A percentile compares a stretch with the other conserved stretches of the same genome.
Evolutionary conservation across 2,797 vertebrate species (phyloP).

Genomic region (Toxotes lorentzi): DNA sequence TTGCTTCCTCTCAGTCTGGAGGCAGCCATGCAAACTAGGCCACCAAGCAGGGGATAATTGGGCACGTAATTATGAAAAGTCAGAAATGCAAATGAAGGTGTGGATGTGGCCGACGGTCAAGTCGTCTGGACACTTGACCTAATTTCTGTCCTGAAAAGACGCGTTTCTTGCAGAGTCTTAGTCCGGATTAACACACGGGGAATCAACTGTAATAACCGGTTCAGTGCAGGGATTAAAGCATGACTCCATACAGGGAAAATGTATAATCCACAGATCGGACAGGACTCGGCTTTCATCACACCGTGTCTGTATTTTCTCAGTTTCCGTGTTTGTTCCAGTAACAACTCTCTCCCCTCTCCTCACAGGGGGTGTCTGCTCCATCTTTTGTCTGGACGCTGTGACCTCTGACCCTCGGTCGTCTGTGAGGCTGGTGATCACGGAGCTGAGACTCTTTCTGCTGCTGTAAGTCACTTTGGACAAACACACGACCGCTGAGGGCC

Average conservation of each 20-base stretch:
- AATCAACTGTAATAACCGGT: conserved; percentile 75
- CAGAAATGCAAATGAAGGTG: conserved; percentile 84
- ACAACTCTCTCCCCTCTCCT: conserved; percentile 23
- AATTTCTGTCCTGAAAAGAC: conserved; percentile 80
- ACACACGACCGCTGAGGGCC: too few species aligned
- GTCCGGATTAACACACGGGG: conserved; percentile 79
- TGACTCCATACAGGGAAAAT: conserved; percentile 73
- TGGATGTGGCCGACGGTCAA: conserved; percentile 73
- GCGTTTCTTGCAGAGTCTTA: conserved; percentile 77
- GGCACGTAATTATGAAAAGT: conserved; percentile 84
- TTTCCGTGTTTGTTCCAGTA: conserved; percentile 17
- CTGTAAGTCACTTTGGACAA: conserved; percentile 12
- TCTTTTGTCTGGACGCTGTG: conserved; percentile 37
- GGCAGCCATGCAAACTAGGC: conserved; percentile 80
- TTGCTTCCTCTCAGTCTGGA: conserved; percentile 47
- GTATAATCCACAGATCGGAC: conserved; percentile 64
- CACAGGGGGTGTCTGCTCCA: background rate
- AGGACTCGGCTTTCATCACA: conserved; percentile 30
- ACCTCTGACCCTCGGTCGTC: conserved; percentile 38
- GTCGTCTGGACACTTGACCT: conserved; percentile 86
- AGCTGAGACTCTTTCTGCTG: conserved; percentile 24
- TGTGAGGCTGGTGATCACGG: background rate
- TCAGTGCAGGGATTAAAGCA: conserved; percentile 77
- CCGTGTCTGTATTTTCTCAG: conserved; percentile 23
- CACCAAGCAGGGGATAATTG: conserved; percentile 82